Conservation (phyloP, 2,888 invertebrate genomes). For the Amblyjoppa fuscipennis region DNA sequence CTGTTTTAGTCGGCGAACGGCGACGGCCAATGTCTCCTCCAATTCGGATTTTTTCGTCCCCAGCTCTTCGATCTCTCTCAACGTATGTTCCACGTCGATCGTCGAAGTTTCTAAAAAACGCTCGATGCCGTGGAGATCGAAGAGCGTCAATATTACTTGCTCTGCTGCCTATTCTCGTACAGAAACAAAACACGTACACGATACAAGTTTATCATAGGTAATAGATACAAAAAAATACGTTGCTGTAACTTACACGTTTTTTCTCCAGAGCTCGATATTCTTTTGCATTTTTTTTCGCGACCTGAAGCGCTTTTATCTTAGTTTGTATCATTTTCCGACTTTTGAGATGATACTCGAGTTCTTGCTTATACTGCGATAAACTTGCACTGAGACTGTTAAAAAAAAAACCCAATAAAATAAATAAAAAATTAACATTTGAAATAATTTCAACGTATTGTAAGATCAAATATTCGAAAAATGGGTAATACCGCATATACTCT, state of each 20-base stretch:
- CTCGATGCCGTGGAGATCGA: slow-evolving; percentile 96
- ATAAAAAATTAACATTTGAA: neutral
- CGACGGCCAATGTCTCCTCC: slow-evolving; percentile 89
- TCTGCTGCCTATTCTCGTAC: slow-evolving; percentile 91
- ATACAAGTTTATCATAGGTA: neutral
- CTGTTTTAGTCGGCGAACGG: slow-evolving; percentile 86
- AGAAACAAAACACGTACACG: slow-evolving; percentile 79
- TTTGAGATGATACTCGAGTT: slow-evolving; percentile 96
- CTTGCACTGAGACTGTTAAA: slow-evolving; percentile 90
- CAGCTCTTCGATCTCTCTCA: slow-evolving; percentile 81
- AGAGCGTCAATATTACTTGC: slow-evolving; percentile 91
- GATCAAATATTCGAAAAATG: neutral
- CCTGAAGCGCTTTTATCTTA: slow-evolving; percentile 96
- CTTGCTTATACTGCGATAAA: slow-evolving; percentile 97
- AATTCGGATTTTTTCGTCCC: slow-evolving; percentile 91
- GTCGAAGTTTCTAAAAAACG: slow-evolving; percentile 91
- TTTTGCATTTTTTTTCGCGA: slow-evolving; percentile 98
- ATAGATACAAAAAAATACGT: neutral
- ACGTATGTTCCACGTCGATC: neutral
- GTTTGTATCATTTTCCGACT: slow-evolving; percentile 98
- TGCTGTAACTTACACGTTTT: slow-evolving; percentile 89
- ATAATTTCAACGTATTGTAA: neutral
- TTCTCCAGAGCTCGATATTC: slow-evolving; percentile 95
- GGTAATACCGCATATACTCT: slow-evolving; percentile 91
- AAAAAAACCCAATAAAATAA: neutral